Evolutionary conservation across 2,797 vertebrate species (phyloP), one percentile per base, ranked within the genome.

Genomic region (Danio jaintianensis): DNA sequence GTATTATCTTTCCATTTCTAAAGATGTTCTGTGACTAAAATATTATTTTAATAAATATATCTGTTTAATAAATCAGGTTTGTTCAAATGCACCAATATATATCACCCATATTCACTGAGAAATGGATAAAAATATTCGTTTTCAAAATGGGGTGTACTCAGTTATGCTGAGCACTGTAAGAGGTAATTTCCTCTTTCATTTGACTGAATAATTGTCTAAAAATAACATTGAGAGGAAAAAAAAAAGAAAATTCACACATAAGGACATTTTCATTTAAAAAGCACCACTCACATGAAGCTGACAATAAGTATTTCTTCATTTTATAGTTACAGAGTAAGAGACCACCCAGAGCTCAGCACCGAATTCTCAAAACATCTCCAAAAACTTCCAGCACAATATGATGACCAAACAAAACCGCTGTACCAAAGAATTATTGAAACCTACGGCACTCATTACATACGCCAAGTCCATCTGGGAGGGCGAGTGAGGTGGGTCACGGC

Each of bases 361-460:
- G 91, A 95, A 79, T 97, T 98, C 90, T 90, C 67, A 20, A 93
- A 83, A 52, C 92, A 93, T 59, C 79, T 97, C 38, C 88, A 53
- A 55, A 84, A 45, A 61, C 95, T 98, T 77, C 94, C 94, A 0
- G 83, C 53, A 61, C 52, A 83, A 13, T 88, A 95, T 20, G 89
- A 86, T 0, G 42, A 12, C 56, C 87, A 88, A 67, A 91, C 89
- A 7, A 82, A 79, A 86, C 75, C 87, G 0, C 75, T 90, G 7
- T 98, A 96, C 68, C 84, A 72, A 36, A 88, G 90, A 3, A 89
- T 96, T 7, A 95, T 97, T 74, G 87, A 92, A 85, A 94, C 85
- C 36, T 97, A 95, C 0, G 96, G 96, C 40, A 97, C 96, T 18
- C 96, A 97, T 86, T 97, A 95, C 48, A 94, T 95, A 71, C 90